Percentiles rank a stretch among this genome's conserved stretches.
These are phyloP conservation scores for Tretioscincus oriximinensis DNA, from an alignment of 2,113 vertebrate species.

Conservation along the genomic window DNA sequence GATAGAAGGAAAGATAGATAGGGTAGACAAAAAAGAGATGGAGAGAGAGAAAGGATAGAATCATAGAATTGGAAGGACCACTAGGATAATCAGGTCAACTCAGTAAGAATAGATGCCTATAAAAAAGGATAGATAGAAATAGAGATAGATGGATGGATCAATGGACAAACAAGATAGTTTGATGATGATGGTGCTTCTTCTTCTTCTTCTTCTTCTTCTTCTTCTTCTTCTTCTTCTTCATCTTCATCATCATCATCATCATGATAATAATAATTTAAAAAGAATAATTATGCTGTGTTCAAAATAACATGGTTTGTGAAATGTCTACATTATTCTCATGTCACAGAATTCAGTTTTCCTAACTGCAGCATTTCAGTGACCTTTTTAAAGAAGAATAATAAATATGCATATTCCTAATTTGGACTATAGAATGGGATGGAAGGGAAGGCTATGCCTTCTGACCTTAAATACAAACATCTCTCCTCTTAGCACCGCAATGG, in stretches of 20 bases:
- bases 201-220: too few species aligned
- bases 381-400: neutral
- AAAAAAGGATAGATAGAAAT: too few species aligned
- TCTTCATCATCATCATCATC: too few species aligned
- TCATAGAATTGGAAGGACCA: too few species aligned
- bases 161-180: neutral
- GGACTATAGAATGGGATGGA: neutral
- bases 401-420: neutral
- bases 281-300: neutral
- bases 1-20: too few species aligned
- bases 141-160: too few species aligned
- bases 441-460: neutral
- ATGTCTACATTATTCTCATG: neutral
- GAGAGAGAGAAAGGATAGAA: too few species aligned
- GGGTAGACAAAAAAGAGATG: too few species aligned
- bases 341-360: neutral
- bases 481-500: slow-evolving; percentile 84
- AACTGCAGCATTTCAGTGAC: neutral
- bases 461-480: slow-evolving; percentile 96
- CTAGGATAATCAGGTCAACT: too few species aligned
- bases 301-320: neutral
- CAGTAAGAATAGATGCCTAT: too few species aligned
- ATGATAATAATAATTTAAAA: neutral
- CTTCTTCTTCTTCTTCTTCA: too few species aligned
- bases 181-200: too few species aligned